Evolutionary conservation across 37 sponge, comb jelly and placozoan species (phyloP), one percentile per base, ranked within the genome.

Genomic region (Haliclona indistincta): DNA sequence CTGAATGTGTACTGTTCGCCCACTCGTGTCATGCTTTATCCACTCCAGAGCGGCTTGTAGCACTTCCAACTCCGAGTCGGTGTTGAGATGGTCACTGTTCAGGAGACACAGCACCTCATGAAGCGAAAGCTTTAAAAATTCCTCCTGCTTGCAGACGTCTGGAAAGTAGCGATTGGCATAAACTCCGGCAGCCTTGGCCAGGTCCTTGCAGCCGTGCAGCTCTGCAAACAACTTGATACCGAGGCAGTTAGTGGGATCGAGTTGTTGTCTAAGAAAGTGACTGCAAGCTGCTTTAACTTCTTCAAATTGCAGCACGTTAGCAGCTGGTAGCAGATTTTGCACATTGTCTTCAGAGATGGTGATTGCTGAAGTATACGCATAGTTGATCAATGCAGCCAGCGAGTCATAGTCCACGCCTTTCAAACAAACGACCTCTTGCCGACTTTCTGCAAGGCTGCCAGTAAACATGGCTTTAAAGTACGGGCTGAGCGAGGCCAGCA

Each of bases 381-480:
- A 87, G 36, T 82, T 54, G 34, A 87, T 72, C 3, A 87, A 64
- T 35, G 43, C 25, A 26, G 42, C 54, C 53, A 87, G 60, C 1
- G 88, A 7, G 13, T n/a, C 19, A 15, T 54, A 33, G 28, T 75
- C 74, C 29, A 87, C 45, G 0, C 73, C 88, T 56, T 82, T 81
- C 2, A 87, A 67, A 3, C 63, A 53, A 17, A 87, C 47, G 29
- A 32, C 43, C 3, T 34, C 75, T 43, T 81, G 70, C 55, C 55
- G 44, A 33, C 84, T 82, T 43, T 87, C 88, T 22, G 83, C 77
- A 56, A 87, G 66, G 20, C 75, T 71, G 19, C 72, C 78, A 7
- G 83, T 82, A 39, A 87, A 82, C 97, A 96, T 96, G 66, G 97
- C 94, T 41, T 68, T 75, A 71, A 96, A 96, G 64, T 96, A 96